Evolutionary conservation across 2,888 invertebrate species (phyloP).

Genomic region (Merodon equestris): DNA sequence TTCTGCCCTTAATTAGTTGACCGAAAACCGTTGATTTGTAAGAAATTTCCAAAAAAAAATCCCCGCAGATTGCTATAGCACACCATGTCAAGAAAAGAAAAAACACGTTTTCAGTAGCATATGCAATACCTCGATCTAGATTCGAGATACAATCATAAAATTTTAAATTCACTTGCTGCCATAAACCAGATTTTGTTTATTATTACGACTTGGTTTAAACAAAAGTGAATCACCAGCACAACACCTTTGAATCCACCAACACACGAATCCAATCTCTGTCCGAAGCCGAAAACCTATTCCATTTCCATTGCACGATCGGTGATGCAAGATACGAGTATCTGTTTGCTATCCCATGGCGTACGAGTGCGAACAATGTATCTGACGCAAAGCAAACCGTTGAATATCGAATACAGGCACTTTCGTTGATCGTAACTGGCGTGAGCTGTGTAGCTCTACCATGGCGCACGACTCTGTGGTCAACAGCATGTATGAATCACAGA

Average conservation of each 20-base stretch:
- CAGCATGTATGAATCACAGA: slow-evolving; percentile 31
- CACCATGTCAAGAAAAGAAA: too few species aligned
- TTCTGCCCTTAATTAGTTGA: too few species aligned
- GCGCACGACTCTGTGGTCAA: background rate
- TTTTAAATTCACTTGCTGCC: too few species aligned
- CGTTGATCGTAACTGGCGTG: background rate
- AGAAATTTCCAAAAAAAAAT: too few species aligned
- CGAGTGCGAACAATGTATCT: slow-evolving; percentile 1
- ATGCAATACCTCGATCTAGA: too few species aligned
- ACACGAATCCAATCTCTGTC: background rate
- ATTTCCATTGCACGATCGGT: slow-evolving; percentile 54
- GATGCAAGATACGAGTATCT: slow-evolving; percentile 51
- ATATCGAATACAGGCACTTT: slow-evolving; percentile 8
- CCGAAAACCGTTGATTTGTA: too few species aligned
- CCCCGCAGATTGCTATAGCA: too few species aligned
- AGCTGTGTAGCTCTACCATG: background rate
- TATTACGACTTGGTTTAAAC: slow-evolving; percentile 5
- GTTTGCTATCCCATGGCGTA: slow-evolving; percentile 61
- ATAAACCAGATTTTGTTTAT: slow-evolving; percentile 41
- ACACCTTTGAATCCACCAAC: slow-evolving; percentile 12
- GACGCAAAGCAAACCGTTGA: background rate
- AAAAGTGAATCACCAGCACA: slow-evolving; percentile 35
- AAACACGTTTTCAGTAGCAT: too few species aligned
- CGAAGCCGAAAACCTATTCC: too few species aligned
- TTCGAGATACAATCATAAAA: too few species aligned